A percentile compares a stretch with the other conserved stretches of the same genome.
Evolutionary conservation across 2,113 vertebrate genomes (phyloP).

Genomic region (Capreolus pygargus): DNA sequence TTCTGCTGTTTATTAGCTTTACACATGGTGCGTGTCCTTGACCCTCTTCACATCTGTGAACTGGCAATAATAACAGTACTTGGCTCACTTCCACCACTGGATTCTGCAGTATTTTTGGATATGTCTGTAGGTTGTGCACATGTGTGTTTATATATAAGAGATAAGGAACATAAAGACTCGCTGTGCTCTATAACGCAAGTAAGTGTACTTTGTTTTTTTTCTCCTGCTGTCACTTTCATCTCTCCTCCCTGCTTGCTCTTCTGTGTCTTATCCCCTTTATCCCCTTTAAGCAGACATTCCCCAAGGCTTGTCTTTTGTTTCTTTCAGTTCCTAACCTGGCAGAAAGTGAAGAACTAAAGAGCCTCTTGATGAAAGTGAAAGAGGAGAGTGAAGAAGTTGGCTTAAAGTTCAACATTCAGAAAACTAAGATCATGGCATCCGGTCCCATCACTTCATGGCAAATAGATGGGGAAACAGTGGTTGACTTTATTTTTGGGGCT

Average conservation of each 20-base stretch:
- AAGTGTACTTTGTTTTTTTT: not conserved
- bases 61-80: not conserved
- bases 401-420: too few species aligned
- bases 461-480: too few species aligned
- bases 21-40: rapidly evolving
- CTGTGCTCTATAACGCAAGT: rapidly evolving
- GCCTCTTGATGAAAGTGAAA: too few species aligned
- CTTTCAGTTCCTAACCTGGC: not conserved
- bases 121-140: rapidly evolving
- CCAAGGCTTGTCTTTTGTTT: not conserved
- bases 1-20: not conserved
- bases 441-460: too few species aligned
- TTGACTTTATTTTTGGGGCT: too few species aligned
- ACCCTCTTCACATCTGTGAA: not conserved
- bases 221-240: not conserved
- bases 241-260: not conserved
- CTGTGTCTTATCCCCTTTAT: not conserved
- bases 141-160: not conserved
- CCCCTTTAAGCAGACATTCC: not conserved
- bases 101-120: not conserved
- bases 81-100: not conserved
- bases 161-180: not conserved
- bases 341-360: too few species aligned
- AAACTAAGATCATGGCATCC: too few species aligned
- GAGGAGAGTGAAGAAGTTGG: too few species aligned